Base-by-base conservation (phyloP, 2,113 vertebrate species). In the Dicaeum eximium region DNA sequence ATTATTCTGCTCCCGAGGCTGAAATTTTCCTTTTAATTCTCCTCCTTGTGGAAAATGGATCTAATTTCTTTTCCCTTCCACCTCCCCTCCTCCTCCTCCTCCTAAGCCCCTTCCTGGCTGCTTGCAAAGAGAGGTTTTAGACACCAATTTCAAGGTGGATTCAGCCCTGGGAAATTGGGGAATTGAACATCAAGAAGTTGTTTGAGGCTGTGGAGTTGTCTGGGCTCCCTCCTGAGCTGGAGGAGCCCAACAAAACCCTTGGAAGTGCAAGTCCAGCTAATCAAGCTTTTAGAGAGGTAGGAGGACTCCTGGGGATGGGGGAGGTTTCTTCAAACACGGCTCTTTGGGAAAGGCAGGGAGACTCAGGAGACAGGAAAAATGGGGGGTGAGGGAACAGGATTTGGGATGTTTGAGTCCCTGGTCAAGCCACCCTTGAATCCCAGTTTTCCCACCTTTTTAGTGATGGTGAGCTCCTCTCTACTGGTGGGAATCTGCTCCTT, bases 101-200 rank as follows among this genome's bases (percentile, higher is more conserved):
- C 64, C 89, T 92, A 89, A 95, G 56, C 81, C 56, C 62, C 31
- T 90, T 84, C 72, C 80, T 0, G 8, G 18, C 86, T 85, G 80
- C 61, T 69, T 37, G 91, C 42, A 92, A 92, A 92, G 70, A 81
- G 33, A 92, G 70, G 87, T 77, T 92, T 95, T 92, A 4, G 7
- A 97, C 94, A 85, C 91, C 69, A 93, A 95, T 97, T 97, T 97
- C 96, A 96, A 97, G 96, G 94, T 95, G 87, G 87, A 93, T 96
- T 95, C 96, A 94, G 78, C 28, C 4, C 66, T 57, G 80, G 81
- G 62, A 96, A 86, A 96, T 85, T 87, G 96, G 54, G 50, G 85
- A 95, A 95, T 95, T 93, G 74, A 92, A 96, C 91, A 95, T 94
- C 89, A 92, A 93, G 93, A 91, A 89, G 93, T 82, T 92, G 93